Base-by-base conservation (phyloP, 2,113 vertebrate genomes). In the Salvelinus namaycush region DNA sequence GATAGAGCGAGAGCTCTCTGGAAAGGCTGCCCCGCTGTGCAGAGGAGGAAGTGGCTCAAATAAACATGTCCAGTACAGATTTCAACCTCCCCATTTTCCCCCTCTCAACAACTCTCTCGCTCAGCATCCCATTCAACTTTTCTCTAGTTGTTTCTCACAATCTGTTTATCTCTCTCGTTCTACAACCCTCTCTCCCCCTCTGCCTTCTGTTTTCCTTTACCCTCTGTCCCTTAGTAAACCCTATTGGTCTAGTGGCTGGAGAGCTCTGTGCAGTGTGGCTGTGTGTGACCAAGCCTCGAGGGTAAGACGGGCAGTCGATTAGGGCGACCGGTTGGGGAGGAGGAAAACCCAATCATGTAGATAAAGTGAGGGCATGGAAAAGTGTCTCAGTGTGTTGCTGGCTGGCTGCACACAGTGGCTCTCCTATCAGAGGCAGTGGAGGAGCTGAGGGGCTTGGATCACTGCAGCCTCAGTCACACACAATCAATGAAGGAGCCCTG, bases 301-400 rank as follows among this genome's bases (percentile, higher is more conserved):
- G 14, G 26, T 14, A 67, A 31, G 65, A 67, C 24, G 4, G 65
- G 65, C n/a, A 11, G 65, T 27, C 14, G 26, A 67, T 67, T 67
- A 48, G 39, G 68, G 20, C 34, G 9, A 22, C 3, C 20, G 20
- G n/a, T 34, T 48, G 68, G 39, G 26, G 24, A 31, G 51, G 27
- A n/a, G 44, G 70, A 18, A 20, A 1, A 8, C 7, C 3, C 27
- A 31, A n/a, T n/a, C 16, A 62, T 39, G 57, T 51, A 73, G 75
- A 77, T 77, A 65, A 49, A 62, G 39, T 65, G 68, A 49, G 75
- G 20, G 68, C 66, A 68, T 68, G 65, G 65, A 68, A 39, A 54
- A 27, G 54, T 69, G 26, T 57, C 24, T 57, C 20, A 29, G 64
- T 75, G 24, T 51, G 70, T 57, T 18, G 51, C 16, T 29, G 49